A percentile compares a stretch with the other conserved stretches of the same genome.
Conservation (phyloP, 2,888 invertebrate species). For the Drosophila borealis region DNA sequence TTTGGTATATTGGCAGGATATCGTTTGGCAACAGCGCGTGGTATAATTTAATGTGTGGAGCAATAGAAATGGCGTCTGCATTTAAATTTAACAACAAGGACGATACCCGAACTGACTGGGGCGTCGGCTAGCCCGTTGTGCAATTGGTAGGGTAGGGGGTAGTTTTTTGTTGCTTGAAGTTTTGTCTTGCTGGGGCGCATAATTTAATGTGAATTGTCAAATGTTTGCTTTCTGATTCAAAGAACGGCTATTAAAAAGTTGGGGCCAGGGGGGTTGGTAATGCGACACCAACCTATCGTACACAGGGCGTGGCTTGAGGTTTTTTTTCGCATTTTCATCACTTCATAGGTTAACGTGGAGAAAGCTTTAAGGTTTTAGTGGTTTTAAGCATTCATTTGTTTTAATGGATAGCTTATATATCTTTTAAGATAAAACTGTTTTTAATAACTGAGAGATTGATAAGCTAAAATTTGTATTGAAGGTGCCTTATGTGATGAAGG, state of each 20-base stretch:
- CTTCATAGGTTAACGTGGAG: background rate
- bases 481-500: too few species aligned
- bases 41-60: constrained; percentile 75
- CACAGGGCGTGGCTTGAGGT: constrained; percentile 36
- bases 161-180: constrained; percentile 30
- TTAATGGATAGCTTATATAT: background rate
- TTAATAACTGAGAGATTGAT: too few species aligned
- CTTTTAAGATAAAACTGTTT: too few species aligned
- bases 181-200: constrained; percentile 48
- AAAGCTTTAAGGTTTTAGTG: constrained; percentile 29
- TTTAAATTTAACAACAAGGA: constrained; percentile 74
- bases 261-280: constrained; percentile 12
- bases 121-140: constrained; percentile 29
- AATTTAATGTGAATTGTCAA: constrained; percentile 75
- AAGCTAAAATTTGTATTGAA: too few species aligned
- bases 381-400: background rate
- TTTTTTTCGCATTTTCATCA: background rate
- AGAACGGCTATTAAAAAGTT: background rate
- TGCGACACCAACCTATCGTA: constrained; percentile 22
- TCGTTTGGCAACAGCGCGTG: constrained; percentile 65
- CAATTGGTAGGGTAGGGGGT: background rate
- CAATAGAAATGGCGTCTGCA: constrained; percentile 79
- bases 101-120: constrained; percentile 53
- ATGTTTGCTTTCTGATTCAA: constrained; percentile 44
- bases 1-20: constrained; percentile 63